Conservation (phyloP, 2,113 vertebrate genomes). For the Leptodactylus fuscus region DNA sequence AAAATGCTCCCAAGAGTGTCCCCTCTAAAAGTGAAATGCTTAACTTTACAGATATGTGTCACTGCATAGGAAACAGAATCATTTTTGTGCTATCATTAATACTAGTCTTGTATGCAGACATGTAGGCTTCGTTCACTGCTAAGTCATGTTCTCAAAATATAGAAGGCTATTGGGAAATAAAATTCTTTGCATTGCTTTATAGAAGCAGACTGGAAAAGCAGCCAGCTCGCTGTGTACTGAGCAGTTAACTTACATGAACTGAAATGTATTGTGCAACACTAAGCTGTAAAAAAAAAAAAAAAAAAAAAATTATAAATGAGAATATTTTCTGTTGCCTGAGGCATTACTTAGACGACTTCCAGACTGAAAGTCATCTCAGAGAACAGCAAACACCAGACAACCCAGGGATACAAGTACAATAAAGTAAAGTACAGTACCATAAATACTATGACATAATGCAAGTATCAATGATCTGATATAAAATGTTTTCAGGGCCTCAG, state of each 20-base stretch:
- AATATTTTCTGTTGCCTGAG: slow-evolving; percentile 8
- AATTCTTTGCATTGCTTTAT: slow-evolving; percentile 34
- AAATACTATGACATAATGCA: neutral
- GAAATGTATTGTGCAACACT: slow-evolving; percentile 6
- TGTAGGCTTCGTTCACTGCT: neutral
- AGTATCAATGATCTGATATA: neutral
- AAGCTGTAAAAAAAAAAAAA: neutral
- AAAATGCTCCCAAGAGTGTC: too few relatives aligned
- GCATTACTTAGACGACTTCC: neutral
- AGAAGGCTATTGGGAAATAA: slow-evolving; percentile 22
- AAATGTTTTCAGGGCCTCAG: too few relatives aligned
- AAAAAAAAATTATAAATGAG: neutral
- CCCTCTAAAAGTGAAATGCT: too few relatives aligned
- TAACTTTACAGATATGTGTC: too few relatives aligned
- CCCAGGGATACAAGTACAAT: neutral
- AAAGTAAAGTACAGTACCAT: neutral
- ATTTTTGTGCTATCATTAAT: too few relatives aligned
- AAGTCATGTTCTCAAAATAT: neutral
- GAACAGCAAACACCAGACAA: neutral
- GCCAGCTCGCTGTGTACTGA: neutral
- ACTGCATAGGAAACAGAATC: too few relatives aligned
- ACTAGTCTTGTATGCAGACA: too few relatives aligned
- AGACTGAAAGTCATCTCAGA: neutral
- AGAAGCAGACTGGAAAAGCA: neutral
- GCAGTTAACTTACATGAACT: slow-evolving; percentile 49